Base-by-base conservation (phyloP, 2,113 vertebrate genomes). In the Alexandromys fortis region DNA sequence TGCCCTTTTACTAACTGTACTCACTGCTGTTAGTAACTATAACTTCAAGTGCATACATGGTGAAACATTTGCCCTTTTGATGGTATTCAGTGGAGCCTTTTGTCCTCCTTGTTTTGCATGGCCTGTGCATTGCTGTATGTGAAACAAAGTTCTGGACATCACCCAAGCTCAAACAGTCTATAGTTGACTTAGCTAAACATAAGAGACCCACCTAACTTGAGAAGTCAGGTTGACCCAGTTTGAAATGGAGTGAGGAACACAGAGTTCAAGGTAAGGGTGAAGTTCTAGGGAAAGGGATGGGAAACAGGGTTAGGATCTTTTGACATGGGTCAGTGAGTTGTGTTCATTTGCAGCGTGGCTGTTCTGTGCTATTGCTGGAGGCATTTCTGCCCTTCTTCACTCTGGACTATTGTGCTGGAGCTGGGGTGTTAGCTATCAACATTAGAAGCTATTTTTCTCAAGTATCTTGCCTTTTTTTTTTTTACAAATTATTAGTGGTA, bases 81-180 rank as follows among this genome's bases (percentile, higher is more conserved):
- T 91, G 61, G 38, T 97, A 22, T 72, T 75, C 17, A 0, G 10
- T 73, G 38, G 22, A 38, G 8, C 14, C 26, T 52, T 89, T 65
- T 78, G 9, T 85, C 88, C 45, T 75, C 12, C 8, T 67, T 47
- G 19, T 24, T 94, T 38, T 83, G 0, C 42, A 26, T 55, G 68
- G 28, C 11, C 73, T 79, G 38, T 9, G 26, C 7, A 10, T 65
- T 83, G 30, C 49, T 72, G 0, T 35, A 14, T 89, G 49, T 58
- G n/a, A 96, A 83, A 42, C 65, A 72, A 76, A 85, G 75, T 72
- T 72, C 65, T 92, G 77, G n/a, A 33, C 30, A 49, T 87, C 85
- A 87, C 17, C 70, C 5, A 12, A 87, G 52, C 26, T 33, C 82
- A 67, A 6, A 5, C 9, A 61, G 88, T 79, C 93, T 76, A 81